These are phyloP conservation scores for Drosophila eohydei DNA, from an alignment of 2,888 invertebrate genomes.

Conservation along the genomic window DNA sequence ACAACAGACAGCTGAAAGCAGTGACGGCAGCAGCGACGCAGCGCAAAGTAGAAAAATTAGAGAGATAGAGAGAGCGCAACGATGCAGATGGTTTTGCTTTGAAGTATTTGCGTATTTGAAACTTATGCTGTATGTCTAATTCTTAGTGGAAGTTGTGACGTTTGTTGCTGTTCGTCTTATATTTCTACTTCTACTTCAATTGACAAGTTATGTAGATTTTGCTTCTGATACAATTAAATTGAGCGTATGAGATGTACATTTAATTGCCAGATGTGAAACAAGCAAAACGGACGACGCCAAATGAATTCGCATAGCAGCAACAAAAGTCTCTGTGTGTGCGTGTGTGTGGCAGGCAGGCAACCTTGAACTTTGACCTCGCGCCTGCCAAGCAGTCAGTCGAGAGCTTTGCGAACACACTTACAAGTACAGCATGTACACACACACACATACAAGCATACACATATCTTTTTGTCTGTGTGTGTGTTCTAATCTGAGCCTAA, in stretches of 20 bases:
- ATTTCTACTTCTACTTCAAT: slow-evolving; percentile 6
- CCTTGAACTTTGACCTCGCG: slow-evolving; percentile 78
- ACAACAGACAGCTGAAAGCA: slow-evolving; percentile 19
- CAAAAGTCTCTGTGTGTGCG: not conserved
- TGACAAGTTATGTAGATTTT: slow-evolving; percentile 56
- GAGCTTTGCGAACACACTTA: slow-evolving; percentile 9
- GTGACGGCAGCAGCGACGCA: slow-evolving; percentile 2
- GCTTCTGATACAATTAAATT: slow-evolving; percentile 58
- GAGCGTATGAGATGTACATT: slow-evolving; percentile 17
- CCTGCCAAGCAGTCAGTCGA: slow-evolving; percentile 14
- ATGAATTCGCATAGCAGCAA: slow-evolving; percentile 8
- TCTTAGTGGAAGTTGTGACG: slow-evolving; percentile 26
- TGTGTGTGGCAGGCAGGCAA: slow-evolving; percentile 55
- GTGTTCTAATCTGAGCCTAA: slow-evolving; percentile 72
- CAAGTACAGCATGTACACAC: not conserved
- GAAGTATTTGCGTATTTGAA: slow-evolving; percentile 20
- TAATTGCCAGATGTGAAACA: slow-evolving; percentile 27
- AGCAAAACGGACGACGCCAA: slow-evolving; percentile 4
- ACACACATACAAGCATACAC: not conserved
- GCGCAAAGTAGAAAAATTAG: slow-evolving; percentile 6
- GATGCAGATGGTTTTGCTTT: slow-evolving; percentile 38
- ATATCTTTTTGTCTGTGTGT: slow-evolving; percentile 6
- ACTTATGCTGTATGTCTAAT: slow-evolving; percentile 18
- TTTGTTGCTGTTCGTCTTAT: slow-evolving; percentile 1
- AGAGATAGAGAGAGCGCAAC: slow-evolving; percentile 3